phyloP scores from a whole-genome alignment of 1,140 invertebrate species.

The Dysdera silvatica region DNA sequence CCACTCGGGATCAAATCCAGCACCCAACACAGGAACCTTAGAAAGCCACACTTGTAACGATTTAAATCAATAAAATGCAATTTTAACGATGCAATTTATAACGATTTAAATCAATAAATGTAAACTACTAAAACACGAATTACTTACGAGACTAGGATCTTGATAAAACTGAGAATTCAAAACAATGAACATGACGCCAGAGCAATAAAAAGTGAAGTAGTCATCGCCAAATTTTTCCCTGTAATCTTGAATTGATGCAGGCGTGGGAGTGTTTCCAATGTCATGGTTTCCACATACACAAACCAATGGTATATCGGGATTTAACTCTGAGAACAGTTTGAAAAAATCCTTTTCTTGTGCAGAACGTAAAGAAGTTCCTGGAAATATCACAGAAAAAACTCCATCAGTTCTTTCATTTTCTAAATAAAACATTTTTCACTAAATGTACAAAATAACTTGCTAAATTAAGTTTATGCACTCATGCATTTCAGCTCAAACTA shows the following conservation, averaged over 20 bases:
- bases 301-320: constrained; percentile 47
- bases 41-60: too few species aligned
- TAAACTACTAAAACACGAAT: too few species aligned
- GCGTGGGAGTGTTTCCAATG: constrained; percentile 49
- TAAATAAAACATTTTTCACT: too few species aligned
- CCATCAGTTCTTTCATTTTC: too few species aligned
- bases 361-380: constrained; percentile 33
- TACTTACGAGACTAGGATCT: constrained; percentile 33
- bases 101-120: not conserved
- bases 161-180: constrained; percentile 51
- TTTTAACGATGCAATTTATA: not conserved
- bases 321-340: constrained; percentile 43
- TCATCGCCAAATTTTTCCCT: constrained; percentile 50
- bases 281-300: constrained; percentile 56
- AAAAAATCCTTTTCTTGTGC: constrained; percentile 47
- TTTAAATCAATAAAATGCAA: not conserved
- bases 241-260: constrained; percentile 42
- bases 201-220: constrained; percentile 51
- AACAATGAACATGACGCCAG: constrained; percentile 51
- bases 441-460: too few species aligned
- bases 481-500: too few species aligned
- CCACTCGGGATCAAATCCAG: too few species aligned
- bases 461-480: too few species aligned
- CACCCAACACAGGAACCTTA: too few species aligned
- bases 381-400: too few species aligned